Conservation (phyloP, 1,140 invertebrate species). For the Eumaeus atala region DNA sequence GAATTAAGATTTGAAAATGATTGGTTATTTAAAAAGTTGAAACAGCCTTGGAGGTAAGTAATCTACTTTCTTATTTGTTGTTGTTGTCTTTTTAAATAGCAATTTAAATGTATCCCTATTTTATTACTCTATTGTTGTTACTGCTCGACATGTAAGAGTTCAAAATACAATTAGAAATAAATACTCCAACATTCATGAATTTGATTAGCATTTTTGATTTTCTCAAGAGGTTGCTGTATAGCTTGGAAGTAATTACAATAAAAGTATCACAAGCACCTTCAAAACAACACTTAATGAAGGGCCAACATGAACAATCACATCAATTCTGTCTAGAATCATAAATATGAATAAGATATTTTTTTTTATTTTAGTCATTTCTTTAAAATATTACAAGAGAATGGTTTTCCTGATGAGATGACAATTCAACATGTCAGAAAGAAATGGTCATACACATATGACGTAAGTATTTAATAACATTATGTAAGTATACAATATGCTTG, state of each 20-base stretch:
- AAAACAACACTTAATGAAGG: no score
- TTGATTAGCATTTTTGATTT: no score
- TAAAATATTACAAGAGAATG: conserved; percentile 52
- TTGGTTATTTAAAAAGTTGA: conserved; percentile 58
- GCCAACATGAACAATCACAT: no score
- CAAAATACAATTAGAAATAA: no score
- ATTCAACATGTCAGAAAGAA: conserved; percentile 62
- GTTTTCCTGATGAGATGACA: conserved; percentile 60
- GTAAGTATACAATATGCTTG: no score
- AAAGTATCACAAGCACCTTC: no score
- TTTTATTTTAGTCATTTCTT: conserved; percentile 47
- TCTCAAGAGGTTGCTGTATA: no score
- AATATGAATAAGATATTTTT: neutral
- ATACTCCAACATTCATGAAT: no score
- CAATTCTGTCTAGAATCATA: no score
- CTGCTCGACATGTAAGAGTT: neutral
- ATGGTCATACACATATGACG: conserved; percentile 65
- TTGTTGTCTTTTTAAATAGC: neutral
- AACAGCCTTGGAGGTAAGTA: conserved; percentile 60
- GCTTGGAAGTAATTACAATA: no score
- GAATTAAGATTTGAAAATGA: conserved; percentile 54
- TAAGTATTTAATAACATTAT: no score
- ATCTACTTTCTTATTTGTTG: neutral
- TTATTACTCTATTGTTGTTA: neutral
- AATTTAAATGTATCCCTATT: neutral